Percentiles rank a stretch among this genome's conserved stretches.
These are phyloP conservation scores for Stenodema calcarata DNA, from an alignment of 2,888 invertebrate species.

Conservation along the genomic window DNA sequence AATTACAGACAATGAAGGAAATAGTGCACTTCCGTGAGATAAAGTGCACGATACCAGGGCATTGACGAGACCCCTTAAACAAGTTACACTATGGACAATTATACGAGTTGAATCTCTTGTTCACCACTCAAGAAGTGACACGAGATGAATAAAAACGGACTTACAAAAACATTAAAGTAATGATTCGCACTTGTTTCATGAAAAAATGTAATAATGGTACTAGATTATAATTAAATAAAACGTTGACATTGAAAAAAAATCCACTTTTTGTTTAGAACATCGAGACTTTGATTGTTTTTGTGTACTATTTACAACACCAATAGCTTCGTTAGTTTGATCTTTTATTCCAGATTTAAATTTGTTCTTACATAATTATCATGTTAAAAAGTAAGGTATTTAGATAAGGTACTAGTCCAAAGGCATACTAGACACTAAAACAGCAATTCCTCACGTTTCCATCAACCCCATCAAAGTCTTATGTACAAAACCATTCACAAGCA, in stretches of 20 bases:
- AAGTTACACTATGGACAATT: not conserved
- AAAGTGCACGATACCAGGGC: not conserved
- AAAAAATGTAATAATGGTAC: not conserved
- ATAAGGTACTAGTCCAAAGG: conserved; percentile 20
- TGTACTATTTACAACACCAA: conserved; percentile 52
- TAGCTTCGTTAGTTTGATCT: conserved; percentile 35
- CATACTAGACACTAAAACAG: conserved; percentile 26
- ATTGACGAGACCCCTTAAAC: not conserved
- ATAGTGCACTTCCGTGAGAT: not conserved
- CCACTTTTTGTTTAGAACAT: conserved; percentile 19
- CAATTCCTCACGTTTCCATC: conserved; percentile 30
- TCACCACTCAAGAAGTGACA: not conserved
- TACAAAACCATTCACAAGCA: conserved; percentile 15
- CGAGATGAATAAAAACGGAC: not conserved
- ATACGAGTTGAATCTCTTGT: not conserved
- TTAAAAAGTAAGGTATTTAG: not conserved
- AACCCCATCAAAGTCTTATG: not conserved
- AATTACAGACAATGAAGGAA: conserved; percentile 32
- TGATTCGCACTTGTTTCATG: not conserved
- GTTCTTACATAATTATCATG: not conserved
- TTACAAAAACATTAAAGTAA: not conserved
- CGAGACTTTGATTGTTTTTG: conserved; percentile 30
- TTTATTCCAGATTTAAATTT: conserved; percentile 6
- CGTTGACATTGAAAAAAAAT: not conserved
- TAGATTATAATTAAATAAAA: not conserved